These are phyloP conservation scores for Helicoverpa assulta DNA, from an alignment of 2,888 invertebrate genomes.

Conservation along the genomic window DNA sequence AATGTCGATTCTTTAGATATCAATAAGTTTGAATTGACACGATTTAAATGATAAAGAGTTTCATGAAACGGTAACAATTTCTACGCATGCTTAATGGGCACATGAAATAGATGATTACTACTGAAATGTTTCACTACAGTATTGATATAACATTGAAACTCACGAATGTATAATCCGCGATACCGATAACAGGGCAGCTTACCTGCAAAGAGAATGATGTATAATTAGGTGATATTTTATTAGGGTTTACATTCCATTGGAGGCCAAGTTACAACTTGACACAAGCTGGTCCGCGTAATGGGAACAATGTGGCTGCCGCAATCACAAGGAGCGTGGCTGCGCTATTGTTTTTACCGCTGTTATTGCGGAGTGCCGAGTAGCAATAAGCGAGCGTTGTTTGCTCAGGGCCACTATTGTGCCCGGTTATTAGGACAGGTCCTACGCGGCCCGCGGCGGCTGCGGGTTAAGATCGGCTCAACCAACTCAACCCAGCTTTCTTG, in stretches of 20 bases:
- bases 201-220: conserved; percentile 70
- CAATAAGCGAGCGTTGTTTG: conserved; percentile 87
- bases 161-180: conserved; percentile 59
- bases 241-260: conserved; percentile 66
- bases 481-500: conserved; percentile 71
- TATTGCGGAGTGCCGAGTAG: conserved; percentile 85
- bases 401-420: conserved; percentile 84
- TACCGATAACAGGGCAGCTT: conserved; percentile 65
- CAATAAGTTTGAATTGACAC: conserved; percentile 17
- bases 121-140: conserved; percentile 27
- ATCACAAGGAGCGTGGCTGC: conserved; percentile 79
- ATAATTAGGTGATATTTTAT: conserved; percentile 52
- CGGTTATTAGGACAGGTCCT: conserved; percentile 85
- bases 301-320: conserved; percentile 80
- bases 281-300: conserved; percentile 77
- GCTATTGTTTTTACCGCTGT: conserved; percentile 86
- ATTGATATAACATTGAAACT: conserved; percentile 40
- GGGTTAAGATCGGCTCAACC: conserved; percentile 76
- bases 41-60: conserved; percentile 10
- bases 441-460: conserved; percentile 68
- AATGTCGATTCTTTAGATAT: conserved; percentile 42
- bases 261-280: conserved; percentile 74
- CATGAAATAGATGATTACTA: conserved; percentile 31
- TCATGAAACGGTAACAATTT: conserved; percentile 24
- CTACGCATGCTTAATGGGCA: conserved; percentile 45